These are phyloP conservation scores for Melangyna quadrimaculata DNA, from an alignment of 2,888 invertebrate species.

Conservation along the genomic window DNA sequence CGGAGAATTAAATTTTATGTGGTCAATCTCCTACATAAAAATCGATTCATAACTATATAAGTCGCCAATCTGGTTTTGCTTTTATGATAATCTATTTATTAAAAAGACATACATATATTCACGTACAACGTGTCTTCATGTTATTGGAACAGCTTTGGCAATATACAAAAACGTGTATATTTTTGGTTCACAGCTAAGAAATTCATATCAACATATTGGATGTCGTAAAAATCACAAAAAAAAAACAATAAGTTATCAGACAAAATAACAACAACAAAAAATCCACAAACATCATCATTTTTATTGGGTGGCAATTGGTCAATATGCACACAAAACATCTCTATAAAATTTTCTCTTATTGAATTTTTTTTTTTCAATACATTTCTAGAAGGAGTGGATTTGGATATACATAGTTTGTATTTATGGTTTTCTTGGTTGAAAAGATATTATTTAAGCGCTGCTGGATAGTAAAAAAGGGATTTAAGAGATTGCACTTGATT, in stretches of 20 bases:
- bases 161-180: background rate
- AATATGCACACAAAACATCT: background rate
- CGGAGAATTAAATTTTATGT: background rate
- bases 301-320: slow-evolving; percentile 44
- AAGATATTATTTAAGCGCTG: background rate
- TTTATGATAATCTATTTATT: background rate
- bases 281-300: slow-evolving; percentile 19
- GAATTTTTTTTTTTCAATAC: background rate
- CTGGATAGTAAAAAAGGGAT: background rate
- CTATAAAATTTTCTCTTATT: background rate
- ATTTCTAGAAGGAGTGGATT: background rate
- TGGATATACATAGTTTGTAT: no score
- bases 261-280: slow-evolving; percentile 29
- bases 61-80: background rate
- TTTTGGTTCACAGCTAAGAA: background rate
- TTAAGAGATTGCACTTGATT: background rate
- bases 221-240: slow-evolving; percentile 33
- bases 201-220: slow-evolving; percentile 15
- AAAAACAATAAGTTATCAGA: slow-evolving; percentile 20
- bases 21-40: background rate
- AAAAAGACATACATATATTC: background rate
- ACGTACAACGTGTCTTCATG: background rate
- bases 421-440: background rate
- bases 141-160: slow-evolving; percentile 7
- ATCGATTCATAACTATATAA: background rate